Base-by-base conservation (phyloP, 2,888 invertebrate species). In the Hydraecia micacea region DNA sequence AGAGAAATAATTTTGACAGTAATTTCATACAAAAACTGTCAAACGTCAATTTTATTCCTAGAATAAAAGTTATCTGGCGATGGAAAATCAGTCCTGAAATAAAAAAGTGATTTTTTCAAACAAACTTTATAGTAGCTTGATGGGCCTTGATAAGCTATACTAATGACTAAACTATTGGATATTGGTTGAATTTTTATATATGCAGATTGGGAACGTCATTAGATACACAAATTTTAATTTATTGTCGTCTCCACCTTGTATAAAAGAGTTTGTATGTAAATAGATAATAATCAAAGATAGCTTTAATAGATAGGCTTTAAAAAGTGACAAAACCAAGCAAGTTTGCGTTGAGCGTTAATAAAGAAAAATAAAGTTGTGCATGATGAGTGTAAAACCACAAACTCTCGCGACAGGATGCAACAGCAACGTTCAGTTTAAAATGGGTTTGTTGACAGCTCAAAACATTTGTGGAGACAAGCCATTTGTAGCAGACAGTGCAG, bases 391-490 rank as follows among this genome's bases (percentile, higher is more conserved):
- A 36, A 66, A 66, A 60, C 66, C 28, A 25, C 21, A 52, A 71
- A 65, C 46, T 49, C 66, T 52, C 18, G 42, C 58, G 11, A 49
- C 25, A 52, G 28, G 6, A 42, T 55, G 21, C 49, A 42, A 25
- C 11, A 21, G 42, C 15, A 55, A 46, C n/a, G 18, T 65, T 25
- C 63, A 77, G 21, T 65, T 63, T 42, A 15, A 75, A 52, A 32
- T 42, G 39, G 63, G 42, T 28, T 77, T 32, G 32, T 77, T 65
- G 42, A 55, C 55, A 52, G 62, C 13, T 52, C 21, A 28, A 65
- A 78, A 65, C n/a, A 78, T 65, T 32, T 46, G 25, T 58, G 9
- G 11, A 66, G 55, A 46, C 78, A 36, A 25, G 42, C 18, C 11
- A 46, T 65, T 76, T 55, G 77, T 55, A 65, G 21, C 28, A 13